Evolutionary conservation across 2,113 vertebrate species (phyloP), one percentile per base, ranked within the genome.

Genomic region (Stigmatopora argus): DNA sequence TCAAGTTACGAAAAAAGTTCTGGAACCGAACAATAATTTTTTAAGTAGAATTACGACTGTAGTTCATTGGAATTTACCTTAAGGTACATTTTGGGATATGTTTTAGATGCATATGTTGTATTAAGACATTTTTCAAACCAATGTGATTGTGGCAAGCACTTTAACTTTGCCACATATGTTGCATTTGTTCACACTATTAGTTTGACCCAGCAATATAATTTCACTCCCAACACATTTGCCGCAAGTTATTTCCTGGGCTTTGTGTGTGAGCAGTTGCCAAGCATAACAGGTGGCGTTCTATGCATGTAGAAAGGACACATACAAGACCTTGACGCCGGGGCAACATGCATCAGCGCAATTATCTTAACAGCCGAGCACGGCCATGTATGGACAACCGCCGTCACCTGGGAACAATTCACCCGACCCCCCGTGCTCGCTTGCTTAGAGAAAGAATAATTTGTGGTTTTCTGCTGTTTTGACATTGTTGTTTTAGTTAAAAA

Each of bases 261-360:
- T 74, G n/a, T 66, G 60, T 81, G 65, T 71, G 66, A 84, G 64
- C 83, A 86, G 86, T 88, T 88, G 86, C 77, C 71, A 26, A 35
- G 26, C 62, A 68, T 60, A 55, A 78, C 84, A 83, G 80, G 83
- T 79, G 80, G 78, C 44, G 58, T 17, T 47, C 49, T 46, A 38
- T 56, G 62, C 13, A 73, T 70, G 64, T 70, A 53, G 77, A 64
- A 63, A 74, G 68, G 70, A 78, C 64, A 68, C 67, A 66, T 53
- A 77, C 51, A 21, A 67, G 68, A 57, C 51, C 69, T 31, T 9
- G 57, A 73, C 73, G 82, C 67, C 69, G 80, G 75, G 73, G 75
- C 73, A 78, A 68, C 51, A 64, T 52, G 49, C 17, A 72, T 55
- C 44, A 4, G 53, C 68, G 69, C 78, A 69, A 83, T 79, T 26